A percentile compares a stretch with the other conserved stretches of the same genome.
phyloP scores from a whole-genome alignment of 2,888 invertebrate genomes.

The Drosophila prostipennis region DNA sequence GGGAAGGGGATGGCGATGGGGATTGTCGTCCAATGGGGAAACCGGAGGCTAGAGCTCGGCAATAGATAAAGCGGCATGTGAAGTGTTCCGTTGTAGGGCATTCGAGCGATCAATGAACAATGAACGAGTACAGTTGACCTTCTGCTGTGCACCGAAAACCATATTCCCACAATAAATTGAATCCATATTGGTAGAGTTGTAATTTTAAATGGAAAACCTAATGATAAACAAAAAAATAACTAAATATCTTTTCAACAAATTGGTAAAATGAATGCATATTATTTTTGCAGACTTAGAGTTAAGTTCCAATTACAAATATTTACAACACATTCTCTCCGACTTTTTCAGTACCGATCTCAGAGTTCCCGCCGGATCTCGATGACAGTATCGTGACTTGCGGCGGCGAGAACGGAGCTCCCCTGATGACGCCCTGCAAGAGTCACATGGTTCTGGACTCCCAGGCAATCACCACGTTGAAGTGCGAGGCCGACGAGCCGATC shows the following conservation, averaged over 20 bases:
- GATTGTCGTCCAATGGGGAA: not conserved
- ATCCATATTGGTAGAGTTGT: too few relatives aligned
- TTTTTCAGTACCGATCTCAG: conserved; percentile 75
- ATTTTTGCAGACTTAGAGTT: too few relatives aligned
- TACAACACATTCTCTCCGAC: not conserved
- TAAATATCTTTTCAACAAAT: too few relatives aligned
- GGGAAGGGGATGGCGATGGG: too few relatives aligned
- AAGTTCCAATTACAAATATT: too few relatives aligned
- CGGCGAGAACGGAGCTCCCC: conserved; percentile 79
- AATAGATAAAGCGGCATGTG: conserved; percentile 16
- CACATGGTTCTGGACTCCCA: conserved; percentile 81
- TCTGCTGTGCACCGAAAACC: not conserved
- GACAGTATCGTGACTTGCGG: conserved; percentile 71
- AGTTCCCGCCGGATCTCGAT: conserved; percentile 38
- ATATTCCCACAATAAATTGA: too few relatives aligned
- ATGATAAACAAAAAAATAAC: too few relatives aligned
- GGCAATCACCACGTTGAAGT: conserved; percentile 83
- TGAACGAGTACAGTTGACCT: not conserved
- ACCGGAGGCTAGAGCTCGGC: not conserved
- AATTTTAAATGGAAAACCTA: too few relatives aligned
- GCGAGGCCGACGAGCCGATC: conserved; percentile 84
- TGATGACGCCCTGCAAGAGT: conserved; percentile 80
- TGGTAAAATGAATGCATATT: too few relatives aligned
- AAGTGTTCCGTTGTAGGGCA: conserved; percentile 12
- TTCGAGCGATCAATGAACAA: conserved; percentile 8